Evolutionary conservation across 2,113 vertebrate genomes (phyloP), one percentile per base, ranked within the genome.

Genomic region (Catharus fuscescens): DNA sequence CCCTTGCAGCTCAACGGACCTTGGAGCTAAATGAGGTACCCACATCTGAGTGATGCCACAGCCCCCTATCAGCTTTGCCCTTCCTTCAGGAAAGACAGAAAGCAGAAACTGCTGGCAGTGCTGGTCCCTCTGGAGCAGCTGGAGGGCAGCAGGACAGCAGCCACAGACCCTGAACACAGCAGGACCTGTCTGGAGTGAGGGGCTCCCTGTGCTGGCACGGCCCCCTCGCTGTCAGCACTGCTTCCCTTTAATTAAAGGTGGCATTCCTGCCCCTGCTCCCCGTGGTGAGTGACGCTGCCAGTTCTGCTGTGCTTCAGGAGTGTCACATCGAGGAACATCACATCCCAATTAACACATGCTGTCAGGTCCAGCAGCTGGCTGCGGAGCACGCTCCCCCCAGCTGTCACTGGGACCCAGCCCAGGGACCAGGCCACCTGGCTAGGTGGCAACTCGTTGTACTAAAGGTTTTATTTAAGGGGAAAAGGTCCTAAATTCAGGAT

Each of bases 351-450:
- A 98, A 98, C 90, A 32, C 36, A 1, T 94, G 96, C 74, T 97
- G 97, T 96, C 98, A 97, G 98, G 97, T 88, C 96, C 96, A 34
- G 97, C 40, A 23, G 96, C 72, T 90, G 95, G 95, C 94, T 90
- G 93, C 14, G 8, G 95, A 96, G 88, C 96, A 53, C 3, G 65
- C 77, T 97, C 78, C 93, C 92, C 92, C 97, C 98, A 98, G 97
- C 98, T 98, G 98, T 85, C 95, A 31, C 96, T 85, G 97, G 96
- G 96, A 96, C 94, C 77, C 92, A 56, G 89, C 16, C 0, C 53
- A 61, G 96, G 96, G 93, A 92, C 78, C 2, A 14, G 72, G 74
- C 74, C 56, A 85, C 96, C 95, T 92, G 93, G 48, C 95, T 83
- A 61, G 81, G 66, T 61, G 1, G 42, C 28, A 60, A 81, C 52